Evolutionary conservation across 2,797 vertebrate genomes (phyloP).

Genomic region (Sparidentex hasta): DNA sequence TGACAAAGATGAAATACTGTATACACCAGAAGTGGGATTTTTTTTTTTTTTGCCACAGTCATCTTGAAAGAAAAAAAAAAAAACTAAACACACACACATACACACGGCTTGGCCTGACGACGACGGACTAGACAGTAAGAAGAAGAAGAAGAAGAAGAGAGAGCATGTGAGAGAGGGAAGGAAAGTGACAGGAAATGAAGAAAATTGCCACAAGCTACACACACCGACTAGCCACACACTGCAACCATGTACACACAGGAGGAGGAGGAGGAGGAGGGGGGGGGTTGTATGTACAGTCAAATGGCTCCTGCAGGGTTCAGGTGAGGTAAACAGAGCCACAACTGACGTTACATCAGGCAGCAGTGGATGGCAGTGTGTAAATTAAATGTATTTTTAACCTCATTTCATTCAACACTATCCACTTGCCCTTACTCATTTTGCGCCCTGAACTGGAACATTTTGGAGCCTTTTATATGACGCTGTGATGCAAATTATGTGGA

Average conservation of each 20-base stretch:
- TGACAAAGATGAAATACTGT: slow-evolving; percentile 18
- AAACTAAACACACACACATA: neutral
- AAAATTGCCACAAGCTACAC: slow-evolving; percentile 79
- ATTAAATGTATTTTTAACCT: neutral
- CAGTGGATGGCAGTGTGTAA: neutral
- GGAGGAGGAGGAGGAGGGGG: slow-evolving; percentile 14
- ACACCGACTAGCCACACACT: slow-evolving; percentile 69
- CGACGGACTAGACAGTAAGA: slow-evolving; percentile 33
- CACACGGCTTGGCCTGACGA: slow-evolving; percentile 5
- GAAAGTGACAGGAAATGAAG: slow-evolving; percentile 81
- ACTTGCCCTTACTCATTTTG: neutral
- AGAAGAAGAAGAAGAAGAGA: neutral
- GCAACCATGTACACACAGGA: slow-evolving; percentile 61
- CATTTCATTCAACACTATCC: neutral
- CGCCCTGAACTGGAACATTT: neutral
- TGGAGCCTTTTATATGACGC: neutral
- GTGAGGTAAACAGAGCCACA: slow-evolving; percentile 70
- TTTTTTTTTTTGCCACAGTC: slow-evolving; percentile 18
- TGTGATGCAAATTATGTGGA: neutral
- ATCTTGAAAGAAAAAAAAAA: slow-evolving; percentile 32
- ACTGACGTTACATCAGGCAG: slow-evolving; percentile 18
- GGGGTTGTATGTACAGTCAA: slow-evolving; percentile 74
- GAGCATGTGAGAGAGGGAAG: slow-evolving; percentile 51
- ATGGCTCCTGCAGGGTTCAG: slow-evolving; percentile 72
- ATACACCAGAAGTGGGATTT: slow-evolving; percentile 7